A percentile compares a stretch with the other conserved stretches of the same genome.
These are phyloP conservation scores for Thera britannica DNA, from an alignment of 2,888 invertebrate species.

Conservation along the genomic window DNA sequence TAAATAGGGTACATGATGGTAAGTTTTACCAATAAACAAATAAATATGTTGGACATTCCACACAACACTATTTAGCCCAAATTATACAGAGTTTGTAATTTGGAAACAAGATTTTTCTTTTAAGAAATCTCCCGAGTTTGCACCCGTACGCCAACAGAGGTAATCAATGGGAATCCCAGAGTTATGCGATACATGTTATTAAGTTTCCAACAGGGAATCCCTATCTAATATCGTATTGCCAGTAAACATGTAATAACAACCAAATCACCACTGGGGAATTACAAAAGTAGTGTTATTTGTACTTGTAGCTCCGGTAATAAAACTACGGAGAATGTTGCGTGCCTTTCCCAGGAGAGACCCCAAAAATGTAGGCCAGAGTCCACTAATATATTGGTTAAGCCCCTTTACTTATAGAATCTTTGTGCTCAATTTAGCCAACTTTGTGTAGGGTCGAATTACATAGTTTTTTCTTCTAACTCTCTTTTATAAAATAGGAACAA, in stretches of 20 bases:
- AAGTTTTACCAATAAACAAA: too few relatives aligned
- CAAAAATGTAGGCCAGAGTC: slow-evolving; percentile 1
- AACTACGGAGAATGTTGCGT: slow-evolving; percentile 14
- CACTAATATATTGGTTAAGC: not conserved
- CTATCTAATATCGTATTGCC: slow-evolving; percentile 16
- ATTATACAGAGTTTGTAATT: too few relatives aligned
- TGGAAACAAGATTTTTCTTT: too few relatives aligned
- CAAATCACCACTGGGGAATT: slow-evolving; percentile 23
- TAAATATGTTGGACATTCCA: too few relatives aligned
- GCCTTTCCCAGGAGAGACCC: slow-evolving; percentile 3
- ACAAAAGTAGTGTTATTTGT: slow-evolving; percentile 23
- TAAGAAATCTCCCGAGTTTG: not conserved
- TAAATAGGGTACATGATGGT: too few relatives aligned
- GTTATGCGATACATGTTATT: slow-evolving; percentile 4
- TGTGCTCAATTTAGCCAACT: not conserved
- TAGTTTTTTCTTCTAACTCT: too few relatives aligned
- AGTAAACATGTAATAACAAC: slow-evolving; percentile 23
- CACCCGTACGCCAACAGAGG: not conserved
- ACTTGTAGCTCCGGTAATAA: slow-evolving; percentile 20
- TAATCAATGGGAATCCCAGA: not conserved
- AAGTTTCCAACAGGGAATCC: slow-evolving; percentile 12
- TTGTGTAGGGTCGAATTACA: not conserved
- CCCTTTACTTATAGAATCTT: not conserved
- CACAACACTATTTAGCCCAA: too few relatives aligned
- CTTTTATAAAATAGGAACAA: not conserved